Conservation (phyloP, 2,797 vertebrate genomes). For the Benthosema pterotum region DNA sequence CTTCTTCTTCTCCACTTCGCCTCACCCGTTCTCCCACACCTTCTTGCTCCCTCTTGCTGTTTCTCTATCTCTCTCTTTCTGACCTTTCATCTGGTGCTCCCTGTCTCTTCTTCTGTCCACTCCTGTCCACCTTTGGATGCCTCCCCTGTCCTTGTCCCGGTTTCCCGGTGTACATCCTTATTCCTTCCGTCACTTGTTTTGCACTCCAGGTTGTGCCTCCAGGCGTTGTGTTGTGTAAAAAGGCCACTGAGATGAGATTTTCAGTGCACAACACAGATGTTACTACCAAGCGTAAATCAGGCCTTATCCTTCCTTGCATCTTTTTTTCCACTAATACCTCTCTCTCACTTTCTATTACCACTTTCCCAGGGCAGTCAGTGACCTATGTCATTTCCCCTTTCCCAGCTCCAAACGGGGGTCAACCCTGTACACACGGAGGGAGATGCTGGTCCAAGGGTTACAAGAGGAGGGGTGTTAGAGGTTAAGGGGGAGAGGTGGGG, state of each 20-base stretch:
- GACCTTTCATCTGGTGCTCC: slow-evolving; percentile 33
- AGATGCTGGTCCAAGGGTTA: slow-evolving; percentile 25
- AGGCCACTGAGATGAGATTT: too few relatives aligned
- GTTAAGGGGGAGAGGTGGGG: slow-evolving; percentile 65
- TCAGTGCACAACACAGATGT: too few relatives aligned
- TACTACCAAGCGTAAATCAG: too few relatives aligned
- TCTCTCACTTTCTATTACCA: slow-evolving; percentile 28
- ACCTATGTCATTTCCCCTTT: slow-evolving; percentile 14
- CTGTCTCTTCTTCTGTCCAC: slow-evolving; percentile 48
- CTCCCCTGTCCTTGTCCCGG: neutral
- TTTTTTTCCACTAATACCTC: slow-evolving; percentile 11
- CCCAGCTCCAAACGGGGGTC: slow-evolving; percentile 46
- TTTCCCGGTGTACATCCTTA: neutral
- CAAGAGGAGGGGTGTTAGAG: slow-evolving; percentile 24
- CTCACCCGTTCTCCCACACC: neutral
- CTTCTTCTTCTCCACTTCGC: neutral
- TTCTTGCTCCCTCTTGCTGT: neutral
- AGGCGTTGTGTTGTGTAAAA: too few relatives aligned
- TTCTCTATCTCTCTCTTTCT: neutral
- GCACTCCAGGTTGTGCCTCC: too few relatives aligned
- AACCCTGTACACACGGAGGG: slow-evolving; percentile 2
- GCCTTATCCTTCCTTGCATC: too few relatives aligned
- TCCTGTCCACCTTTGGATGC: neutral
- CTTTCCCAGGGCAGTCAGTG: slow-evolving; percentile 37
- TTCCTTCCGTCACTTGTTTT: too few relatives aligned